Percentiles rank a stretch among this genome's conserved stretches.
Conservation (phyloP, 2,888 invertebrate genomes). For the Amiota mariae region DNA sequence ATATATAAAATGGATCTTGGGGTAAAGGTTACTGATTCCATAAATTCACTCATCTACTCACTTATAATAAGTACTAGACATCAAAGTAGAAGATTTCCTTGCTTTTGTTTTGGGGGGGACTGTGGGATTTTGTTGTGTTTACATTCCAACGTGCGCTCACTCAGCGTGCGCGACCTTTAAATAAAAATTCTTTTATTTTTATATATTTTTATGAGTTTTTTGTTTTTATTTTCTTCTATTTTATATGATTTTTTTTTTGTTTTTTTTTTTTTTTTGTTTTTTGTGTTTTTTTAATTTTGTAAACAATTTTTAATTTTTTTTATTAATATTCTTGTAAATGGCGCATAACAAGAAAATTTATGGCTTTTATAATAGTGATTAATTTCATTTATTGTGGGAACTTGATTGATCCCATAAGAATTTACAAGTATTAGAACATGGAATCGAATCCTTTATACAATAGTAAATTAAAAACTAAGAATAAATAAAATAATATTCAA, state of each 20-base stretch:
- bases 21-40: too few species aligned
- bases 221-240: not conserved
- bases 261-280: constrained; percentile 6
- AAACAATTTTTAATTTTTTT: too few species aligned
- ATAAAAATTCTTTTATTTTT: constrained; percentile 54
- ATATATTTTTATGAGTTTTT: constrained; percentile 32
- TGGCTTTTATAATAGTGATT: not conserved
- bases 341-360: constrained; percentile 4
- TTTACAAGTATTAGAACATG: too few species aligned
- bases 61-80: too few species aligned
- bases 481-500: too few species aligned
- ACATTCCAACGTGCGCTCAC: constrained; percentile 31
- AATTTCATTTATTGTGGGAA: not conserved
- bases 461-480: too few species aligned
- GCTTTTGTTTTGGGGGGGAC: not conserved
- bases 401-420: not conserved
- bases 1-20: too few species aligned
- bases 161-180: constrained; percentile 53
- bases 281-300: not conserved
- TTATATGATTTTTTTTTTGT: not conserved
- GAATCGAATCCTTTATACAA: too few species aligned
- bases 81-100: not conserved
- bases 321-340: not conserved
- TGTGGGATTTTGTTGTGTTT: constrained; percentile 34
- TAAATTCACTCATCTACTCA: too few species aligned